These are phyloP conservation scores for Meloidogyne chitwoodi DNA, from an alignment of 1,140 invertebrate species.

Conservation along the genomic window DNA sequence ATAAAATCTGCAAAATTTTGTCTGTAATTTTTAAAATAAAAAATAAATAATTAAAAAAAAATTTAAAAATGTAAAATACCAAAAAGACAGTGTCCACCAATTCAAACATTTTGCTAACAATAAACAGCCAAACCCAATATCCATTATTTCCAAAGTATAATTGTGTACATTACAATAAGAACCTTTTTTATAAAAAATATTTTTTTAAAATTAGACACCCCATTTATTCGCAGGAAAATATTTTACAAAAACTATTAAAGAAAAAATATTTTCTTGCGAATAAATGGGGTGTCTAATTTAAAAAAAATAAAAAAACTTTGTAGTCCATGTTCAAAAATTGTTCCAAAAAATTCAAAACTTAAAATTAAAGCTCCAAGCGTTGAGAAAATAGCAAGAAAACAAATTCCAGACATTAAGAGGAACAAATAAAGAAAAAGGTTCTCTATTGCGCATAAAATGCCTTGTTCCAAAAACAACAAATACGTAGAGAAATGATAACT, in stretches of 20 bases:
- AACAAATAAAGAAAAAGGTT: constrained; percentile 78
- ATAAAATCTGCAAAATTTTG: too few species aligned
- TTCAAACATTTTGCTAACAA: constrained; percentile 57
- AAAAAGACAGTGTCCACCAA: constrained; percentile 57
- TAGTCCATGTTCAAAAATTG: constrained; percentile 80
- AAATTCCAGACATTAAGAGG: constrained; percentile 86
- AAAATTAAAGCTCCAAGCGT: constrained; percentile 78
- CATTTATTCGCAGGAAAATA: too few species aligned
- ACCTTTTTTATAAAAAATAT: too few species aligned
- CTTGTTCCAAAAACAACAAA: constrained; percentile 89
- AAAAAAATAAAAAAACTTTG: too few species aligned
- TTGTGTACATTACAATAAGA: constrained; percentile 68
- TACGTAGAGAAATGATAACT: constrained; percentile 75
- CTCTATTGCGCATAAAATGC: constrained; percentile 82
- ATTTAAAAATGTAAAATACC: constrained; percentile 79
- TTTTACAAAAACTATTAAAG: too few species aligned
- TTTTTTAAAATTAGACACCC: too few species aligned
- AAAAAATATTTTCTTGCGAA: too few species aligned
- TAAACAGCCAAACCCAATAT: constrained; percentile 59
- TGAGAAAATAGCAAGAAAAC: constrained; percentile 81
- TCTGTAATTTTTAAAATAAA: too few species aligned
- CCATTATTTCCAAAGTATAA: constrained; percentile 67
- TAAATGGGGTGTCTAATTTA: too few species aligned
- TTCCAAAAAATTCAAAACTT: constrained; percentile 83
- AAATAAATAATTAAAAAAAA: constrained; percentile 67